Base-by-base conservation (phyloP, 2,113 vertebrate genomes). In the Corynorhinus townsendii region DNA sequence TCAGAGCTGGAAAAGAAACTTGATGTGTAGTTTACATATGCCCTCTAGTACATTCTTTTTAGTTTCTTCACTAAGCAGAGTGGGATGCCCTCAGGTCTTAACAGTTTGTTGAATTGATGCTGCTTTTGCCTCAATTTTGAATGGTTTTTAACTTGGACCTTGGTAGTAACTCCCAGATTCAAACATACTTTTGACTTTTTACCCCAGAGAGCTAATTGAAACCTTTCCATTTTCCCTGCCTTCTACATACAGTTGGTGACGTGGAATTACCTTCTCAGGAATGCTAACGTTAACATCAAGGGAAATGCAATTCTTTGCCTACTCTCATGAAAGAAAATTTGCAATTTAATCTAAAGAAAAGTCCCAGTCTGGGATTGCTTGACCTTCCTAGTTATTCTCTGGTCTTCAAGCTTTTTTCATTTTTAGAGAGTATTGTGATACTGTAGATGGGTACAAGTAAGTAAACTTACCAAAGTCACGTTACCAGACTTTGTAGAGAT, bases 401-500 rank as follows among this genome's bases (percentile, higher is more conserved):
- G 81, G 79, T 64, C 52, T 95, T 79, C 26, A 76, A 5, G 16
- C n/a, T 72, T 40, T 86, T 66, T 30, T 79, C 45, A 68, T 26
- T 92, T 94, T 69, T 68, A 77, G 76, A 84, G 77, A 81, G 85
- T 64, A 72, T 47, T 40, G 47, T 79, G 62, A 33, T 83, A 75
- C 28, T 77, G 28, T 86, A 84, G 33, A 96, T 87, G 68, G 82
- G 59, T 81, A 56, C 20, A 94, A 89, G 43, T 92, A 79, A 77
- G 43, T 93, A 75, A 79, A 93, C 9, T 69, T 77, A n/a, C 73
- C 9, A 40, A 75, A 90, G 40, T 92, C 43, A 91, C 69, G 62
- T 81, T 94, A 85, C 4, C 79, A 86, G 75, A 90, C 26, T 38
- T 86, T 84, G 15, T 92, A 93, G 95, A 96, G 90, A 96, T 96